These are phyloP conservation scores for Theristicus caerulescens DNA, from an alignment of 2,113 vertebrate genomes.

Conservation along the genomic window DNA sequence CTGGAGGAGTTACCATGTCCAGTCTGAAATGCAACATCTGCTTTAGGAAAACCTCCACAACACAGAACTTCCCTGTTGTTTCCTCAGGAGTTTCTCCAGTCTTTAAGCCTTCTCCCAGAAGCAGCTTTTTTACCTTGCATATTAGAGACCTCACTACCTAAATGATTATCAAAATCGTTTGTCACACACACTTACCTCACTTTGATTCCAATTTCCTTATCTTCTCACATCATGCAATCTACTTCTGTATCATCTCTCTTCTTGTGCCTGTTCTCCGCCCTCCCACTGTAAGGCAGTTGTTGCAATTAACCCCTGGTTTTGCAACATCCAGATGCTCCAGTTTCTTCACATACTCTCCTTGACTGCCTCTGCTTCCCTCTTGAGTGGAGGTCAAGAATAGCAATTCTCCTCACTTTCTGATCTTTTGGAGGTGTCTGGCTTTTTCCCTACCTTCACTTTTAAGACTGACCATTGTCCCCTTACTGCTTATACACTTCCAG, in stretches of 20 bases:
- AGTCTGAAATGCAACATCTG: neutral
- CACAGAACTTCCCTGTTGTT: neutral
- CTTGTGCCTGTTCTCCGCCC: neutral
- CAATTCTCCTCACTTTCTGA: neutral
- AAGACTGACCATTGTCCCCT: neutral
- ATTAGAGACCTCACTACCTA: neutral
- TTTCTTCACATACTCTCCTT: neutral
- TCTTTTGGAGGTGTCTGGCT: neutral
- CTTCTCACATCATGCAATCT: neutral
- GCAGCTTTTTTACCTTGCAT: neutral
- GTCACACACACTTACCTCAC: neutral
- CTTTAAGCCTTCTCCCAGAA: neutral
- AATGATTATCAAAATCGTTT: neutral
- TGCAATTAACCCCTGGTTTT: neutral
- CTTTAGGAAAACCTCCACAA: neutral
- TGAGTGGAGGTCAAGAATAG: neutral
- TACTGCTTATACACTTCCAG: neutral
- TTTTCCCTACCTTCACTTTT: neutral
- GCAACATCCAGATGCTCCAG: neutral
- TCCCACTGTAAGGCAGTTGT: neutral
- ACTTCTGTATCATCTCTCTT: neutral
- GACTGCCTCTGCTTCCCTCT: neutral
- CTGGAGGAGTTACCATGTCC: neutral
- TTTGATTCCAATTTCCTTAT: neutral
- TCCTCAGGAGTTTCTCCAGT: neutral